phyloP scores from a whole-genome alignment of 2,113 vertebrate genomes.

The Rynchops niger region DNA sequence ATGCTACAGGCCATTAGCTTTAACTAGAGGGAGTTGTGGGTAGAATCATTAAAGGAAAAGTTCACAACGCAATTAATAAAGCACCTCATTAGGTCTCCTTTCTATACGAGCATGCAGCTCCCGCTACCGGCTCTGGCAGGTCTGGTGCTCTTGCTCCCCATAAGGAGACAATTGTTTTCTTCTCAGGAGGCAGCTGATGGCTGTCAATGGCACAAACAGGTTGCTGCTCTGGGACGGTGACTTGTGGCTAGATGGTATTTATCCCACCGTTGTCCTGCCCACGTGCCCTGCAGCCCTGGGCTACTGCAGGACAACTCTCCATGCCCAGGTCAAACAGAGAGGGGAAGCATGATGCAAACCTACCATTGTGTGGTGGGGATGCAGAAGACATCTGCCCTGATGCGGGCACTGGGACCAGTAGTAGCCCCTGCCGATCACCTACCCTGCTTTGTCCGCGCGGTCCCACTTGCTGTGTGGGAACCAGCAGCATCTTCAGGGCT shows the following conservation, averaged over 20 bases:
- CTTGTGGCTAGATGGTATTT: not conserved
- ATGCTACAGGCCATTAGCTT: constrained; percentile 65
- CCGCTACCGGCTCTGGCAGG: not conserved
- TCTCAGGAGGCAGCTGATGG: not conserved
- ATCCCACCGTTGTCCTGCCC: not conserved
- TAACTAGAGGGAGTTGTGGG: constrained; percentile 49
- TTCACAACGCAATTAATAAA: constrained; percentile 59
- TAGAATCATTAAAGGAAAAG: constrained; percentile 51
- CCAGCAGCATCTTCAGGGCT: not conserved
- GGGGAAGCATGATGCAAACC: not conserved
- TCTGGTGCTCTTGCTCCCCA: not conserved
- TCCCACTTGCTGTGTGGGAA: not conserved
- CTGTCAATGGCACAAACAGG: not conserved
- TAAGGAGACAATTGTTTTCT: not conserved
- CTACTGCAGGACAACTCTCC: not conserved
- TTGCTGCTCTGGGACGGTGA: not conserved
- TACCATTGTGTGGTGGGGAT: not conserved
- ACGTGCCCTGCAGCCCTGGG: not conserved
- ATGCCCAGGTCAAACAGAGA: not conserved
- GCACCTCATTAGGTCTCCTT: constrained; percentile 51
- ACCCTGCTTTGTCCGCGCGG: not conserved
- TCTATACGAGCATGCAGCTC: not conserved
- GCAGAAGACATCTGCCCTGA: not conserved
- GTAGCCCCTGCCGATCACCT: not conserved
- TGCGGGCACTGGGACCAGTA: not conserved